Evolutionary conservation across 2,113 vertebrate species (phyloP).

Genomic region (Brachypodius melanocephalos): DNA sequence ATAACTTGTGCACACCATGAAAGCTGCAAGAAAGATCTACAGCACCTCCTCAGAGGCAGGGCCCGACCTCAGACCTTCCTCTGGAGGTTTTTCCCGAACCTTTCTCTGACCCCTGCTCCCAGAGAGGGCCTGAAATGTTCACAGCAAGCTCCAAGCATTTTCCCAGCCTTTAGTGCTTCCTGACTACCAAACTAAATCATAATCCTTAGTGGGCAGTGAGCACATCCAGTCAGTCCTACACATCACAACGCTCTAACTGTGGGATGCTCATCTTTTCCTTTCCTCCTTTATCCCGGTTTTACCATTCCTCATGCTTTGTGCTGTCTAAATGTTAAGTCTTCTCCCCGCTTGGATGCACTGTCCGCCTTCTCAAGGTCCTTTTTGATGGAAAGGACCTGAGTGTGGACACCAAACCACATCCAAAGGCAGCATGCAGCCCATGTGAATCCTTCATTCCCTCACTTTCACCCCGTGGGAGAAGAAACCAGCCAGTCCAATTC

Average conservation of each 20-base stretch:
- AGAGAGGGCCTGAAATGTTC: not conserved
- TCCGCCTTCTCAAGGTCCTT: not conserved
- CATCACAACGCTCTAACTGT: accelerated
- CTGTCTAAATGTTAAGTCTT: not conserved
- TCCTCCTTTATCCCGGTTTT: not conserved
- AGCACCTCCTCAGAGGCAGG: not conserved
- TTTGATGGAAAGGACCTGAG: not conserved
- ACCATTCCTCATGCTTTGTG: not conserved
- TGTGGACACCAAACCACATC: not conserved
- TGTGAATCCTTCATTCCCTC: not conserved
- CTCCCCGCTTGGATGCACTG: not conserved
- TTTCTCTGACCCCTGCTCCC: not conserved
- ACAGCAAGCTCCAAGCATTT: not conserved
- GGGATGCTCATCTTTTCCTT: not conserved
- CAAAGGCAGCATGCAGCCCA: accelerated
- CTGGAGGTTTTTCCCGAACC: not conserved
- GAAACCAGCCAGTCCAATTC: not conserved
- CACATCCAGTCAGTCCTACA: not conserved
- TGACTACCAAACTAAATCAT: not conserved
- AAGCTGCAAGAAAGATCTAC: not conserved
- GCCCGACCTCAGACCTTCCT: not conserved
- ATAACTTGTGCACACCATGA: not conserved
- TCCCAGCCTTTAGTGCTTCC: not conserved
- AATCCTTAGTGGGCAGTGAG: not conserved
- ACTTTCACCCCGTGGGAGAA: not conserved